A percentile compares a stretch with the other conserved stretches of the same genome.
Conservation (phyloP, 2,888 invertebrate species). For the Noctua pronuba region DNA sequence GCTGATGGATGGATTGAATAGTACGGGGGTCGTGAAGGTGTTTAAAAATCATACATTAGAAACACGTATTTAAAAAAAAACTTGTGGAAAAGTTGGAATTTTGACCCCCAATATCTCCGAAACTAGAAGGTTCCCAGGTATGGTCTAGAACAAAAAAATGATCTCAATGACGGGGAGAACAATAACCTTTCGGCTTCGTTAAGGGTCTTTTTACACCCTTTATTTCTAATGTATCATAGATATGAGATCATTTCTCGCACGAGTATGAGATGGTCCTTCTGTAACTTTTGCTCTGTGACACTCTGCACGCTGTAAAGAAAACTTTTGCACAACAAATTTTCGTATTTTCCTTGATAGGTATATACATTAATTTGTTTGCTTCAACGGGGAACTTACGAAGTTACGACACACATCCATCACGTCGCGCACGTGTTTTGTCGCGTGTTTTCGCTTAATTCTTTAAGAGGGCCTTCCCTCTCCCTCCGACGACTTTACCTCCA, state of each 20-base stretch:
- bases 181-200: too few species aligned
- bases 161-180: too few species aligned
- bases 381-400: conserved; percentile 16
- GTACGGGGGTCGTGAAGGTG: too few species aligned
- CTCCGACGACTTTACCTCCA: conserved; percentile 10
- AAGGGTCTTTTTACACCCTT: too few species aligned
- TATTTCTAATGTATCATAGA: not conserved
- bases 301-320: conserved; percentile 1
- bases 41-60: too few species aligned
- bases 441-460: conserved; percentile 24
- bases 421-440: conserved; percentile 13
- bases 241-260: not conserved
- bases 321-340: conserved; percentile 30
- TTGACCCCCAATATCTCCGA: too few species aligned
- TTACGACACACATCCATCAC: conserved; percentile 31
- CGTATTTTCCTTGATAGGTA: conserved; percentile 14
- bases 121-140: too few species aligned
- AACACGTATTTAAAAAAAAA: too few species aligned
- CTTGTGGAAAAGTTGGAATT: too few species aligned
- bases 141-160: too few species aligned
- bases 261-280: conserved; percentile 6
- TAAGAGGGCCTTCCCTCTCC: not conserved
- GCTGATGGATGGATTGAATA: too few species aligned
- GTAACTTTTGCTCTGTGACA: not conserved
- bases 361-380: conserved; percentile 29